phyloP scores from a whole-genome alignment of 2,888 invertebrate species.

The Pilophorus perplexus region DNA sequence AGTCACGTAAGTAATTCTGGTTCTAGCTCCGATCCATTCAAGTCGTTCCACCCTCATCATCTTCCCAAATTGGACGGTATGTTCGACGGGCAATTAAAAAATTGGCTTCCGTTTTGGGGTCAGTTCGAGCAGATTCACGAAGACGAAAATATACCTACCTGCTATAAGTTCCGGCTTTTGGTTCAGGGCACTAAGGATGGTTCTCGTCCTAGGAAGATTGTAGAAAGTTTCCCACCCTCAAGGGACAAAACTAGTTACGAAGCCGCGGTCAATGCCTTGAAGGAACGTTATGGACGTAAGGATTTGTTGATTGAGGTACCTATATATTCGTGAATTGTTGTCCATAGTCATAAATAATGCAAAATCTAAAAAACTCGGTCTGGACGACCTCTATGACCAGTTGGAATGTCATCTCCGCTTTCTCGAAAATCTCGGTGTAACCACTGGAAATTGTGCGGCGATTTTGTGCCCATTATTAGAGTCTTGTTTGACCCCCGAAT shows the following conservation, averaged over 20 bases:
- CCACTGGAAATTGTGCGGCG: neutral
- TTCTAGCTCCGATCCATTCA: neutral
- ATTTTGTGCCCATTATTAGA: neutral
- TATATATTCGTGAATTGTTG: neutral
- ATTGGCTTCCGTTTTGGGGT: conserved; percentile 5
- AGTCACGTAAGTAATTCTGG: neutral
- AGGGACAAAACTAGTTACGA: neutral
- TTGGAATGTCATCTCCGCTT: neutral
- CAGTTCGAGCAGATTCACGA: conserved; percentile 3
- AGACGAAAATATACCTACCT: conserved; percentile 2
- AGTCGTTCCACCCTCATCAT: neutral
- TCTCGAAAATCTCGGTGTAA: neutral
- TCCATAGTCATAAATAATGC: neutral
- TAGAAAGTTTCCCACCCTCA: neutral
- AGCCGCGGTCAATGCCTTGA: neutral
- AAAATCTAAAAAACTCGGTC: neutral
- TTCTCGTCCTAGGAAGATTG: neutral
- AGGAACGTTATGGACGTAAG: neutral
- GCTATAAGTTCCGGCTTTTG: neutral
- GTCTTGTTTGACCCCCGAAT: neutral
- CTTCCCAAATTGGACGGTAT: neutral
- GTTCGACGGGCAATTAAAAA: conserved; percentile 1
- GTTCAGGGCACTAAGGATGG: neutral
- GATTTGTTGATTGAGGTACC: conserved; percentile 3
- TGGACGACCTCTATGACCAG: neutral